Evolutionary conservation across 2,888 invertebrate genomes (phyloP).

Genomic region (Abrostola triplasia): DNA sequence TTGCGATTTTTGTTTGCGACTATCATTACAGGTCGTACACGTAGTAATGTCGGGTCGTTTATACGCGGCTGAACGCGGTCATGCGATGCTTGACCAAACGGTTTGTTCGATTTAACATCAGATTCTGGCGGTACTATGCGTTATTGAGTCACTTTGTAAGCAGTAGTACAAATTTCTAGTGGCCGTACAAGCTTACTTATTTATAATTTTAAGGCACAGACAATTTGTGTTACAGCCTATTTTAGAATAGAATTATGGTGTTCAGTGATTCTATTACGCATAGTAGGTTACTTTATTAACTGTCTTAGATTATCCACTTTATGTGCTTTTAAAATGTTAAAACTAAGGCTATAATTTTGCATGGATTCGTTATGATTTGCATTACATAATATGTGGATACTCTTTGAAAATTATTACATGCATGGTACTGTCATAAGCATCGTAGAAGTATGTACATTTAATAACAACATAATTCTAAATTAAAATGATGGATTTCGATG

Average conservation of each 20-base stretch:
- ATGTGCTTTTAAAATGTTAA: conserved; percentile 32
- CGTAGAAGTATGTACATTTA: not conserved
- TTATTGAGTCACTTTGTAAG: conserved; percentile 56
- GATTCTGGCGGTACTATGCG: conserved; percentile 56
- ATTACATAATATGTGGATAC: conserved; percentile 44
- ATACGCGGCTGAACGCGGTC: conserved; percentile 73
- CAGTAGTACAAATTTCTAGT: conserved; percentile 38
- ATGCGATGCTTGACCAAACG: conserved; percentile 82
- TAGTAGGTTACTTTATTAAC: conserved; percentile 31
- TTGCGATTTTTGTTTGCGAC: conserved; percentile 75
- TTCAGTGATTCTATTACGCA: conserved; percentile 37
- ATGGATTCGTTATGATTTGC: conserved; percentile 32
- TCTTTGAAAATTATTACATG: conserved; percentile 30
- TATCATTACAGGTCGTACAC: conserved; percentile 83
- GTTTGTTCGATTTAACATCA: conserved; percentile 79
- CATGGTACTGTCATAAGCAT: conserved; percentile 33
- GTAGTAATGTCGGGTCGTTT: conserved; percentile 73
- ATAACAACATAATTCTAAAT: not conserved
- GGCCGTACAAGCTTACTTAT: not conserved
- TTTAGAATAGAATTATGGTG: conserved; percentile 1
- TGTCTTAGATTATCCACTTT: conserved; percentile 39
- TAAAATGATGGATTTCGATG: conserved; percentile 19
- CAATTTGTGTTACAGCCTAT: conserved; percentile 30
- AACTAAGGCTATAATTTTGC: conserved; percentile 21
- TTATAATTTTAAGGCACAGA: conserved; percentile 6